phyloP scores from a whole-genome alignment of 1,140 invertebrate species.

The Probaryconus sp. region DNA sequence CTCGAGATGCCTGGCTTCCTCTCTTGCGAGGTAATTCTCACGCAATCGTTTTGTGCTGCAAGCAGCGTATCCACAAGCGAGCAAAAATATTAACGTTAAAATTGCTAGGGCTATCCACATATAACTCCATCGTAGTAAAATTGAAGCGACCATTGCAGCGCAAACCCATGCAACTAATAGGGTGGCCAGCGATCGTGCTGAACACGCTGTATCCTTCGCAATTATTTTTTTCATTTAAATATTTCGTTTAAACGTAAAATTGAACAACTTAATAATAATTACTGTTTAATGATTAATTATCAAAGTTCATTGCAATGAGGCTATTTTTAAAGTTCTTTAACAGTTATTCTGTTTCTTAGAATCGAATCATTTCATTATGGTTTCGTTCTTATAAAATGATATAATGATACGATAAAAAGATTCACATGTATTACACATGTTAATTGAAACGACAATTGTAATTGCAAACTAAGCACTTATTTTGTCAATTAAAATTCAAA shows the following conservation, averaged over 20 bases:
- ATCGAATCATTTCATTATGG: too few relatives aligned
- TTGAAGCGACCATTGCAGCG: slow-evolving; percentile 65
- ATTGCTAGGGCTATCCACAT: slow-evolving; percentile 69
- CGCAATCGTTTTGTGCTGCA: slow-evolving; percentile 54
- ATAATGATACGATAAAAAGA: too few relatives aligned
- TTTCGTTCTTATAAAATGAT: too few relatives aligned
- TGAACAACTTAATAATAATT: slow-evolving; percentile 1
- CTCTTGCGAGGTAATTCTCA: slow-evolving; percentile 10
- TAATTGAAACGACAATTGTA: too few relatives aligned
- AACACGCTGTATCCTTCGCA: slow-evolving; percentile 61
- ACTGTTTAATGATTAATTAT: neutral
- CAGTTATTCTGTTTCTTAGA: too few relatives aligned
- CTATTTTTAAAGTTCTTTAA: too few relatives aligned
- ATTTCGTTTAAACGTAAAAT: neutral
- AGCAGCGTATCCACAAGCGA: slow-evolving; percentile 65
- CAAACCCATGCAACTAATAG: slow-evolving; percentile 67
- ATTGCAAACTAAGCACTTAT: too few relatives aligned
- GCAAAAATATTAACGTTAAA: slow-evolving; percentile 67
- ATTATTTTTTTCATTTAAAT: slow-evolving; percentile 4
- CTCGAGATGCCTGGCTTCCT: slow-evolving; percentile 17
- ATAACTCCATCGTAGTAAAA: slow-evolving; percentile 68
- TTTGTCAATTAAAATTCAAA: too few relatives aligned
- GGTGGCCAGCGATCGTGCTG: slow-evolving; percentile 65
- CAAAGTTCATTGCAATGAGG: too few relatives aligned
- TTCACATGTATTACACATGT: too few relatives aligned